These are phyloP conservation scores for Gavia stellata DNA, from an alignment of 2,113 vertebrate species.

Conservation along the genomic window DNA sequence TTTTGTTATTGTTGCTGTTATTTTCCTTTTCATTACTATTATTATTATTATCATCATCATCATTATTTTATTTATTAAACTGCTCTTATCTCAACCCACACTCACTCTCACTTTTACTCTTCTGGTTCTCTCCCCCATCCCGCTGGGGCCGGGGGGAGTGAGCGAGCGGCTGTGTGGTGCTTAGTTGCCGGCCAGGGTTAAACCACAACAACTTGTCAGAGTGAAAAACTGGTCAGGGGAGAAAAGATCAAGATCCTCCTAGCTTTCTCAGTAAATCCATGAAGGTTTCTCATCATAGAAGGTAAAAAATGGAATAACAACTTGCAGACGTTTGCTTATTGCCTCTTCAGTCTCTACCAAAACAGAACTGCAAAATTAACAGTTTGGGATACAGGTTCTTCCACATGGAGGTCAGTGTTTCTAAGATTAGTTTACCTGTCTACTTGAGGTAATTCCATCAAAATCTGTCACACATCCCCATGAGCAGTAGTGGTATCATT, in stretches of 20 bases:
- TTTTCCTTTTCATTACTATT: too few relatives aligned
- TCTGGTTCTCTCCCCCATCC: too few relatives aligned
- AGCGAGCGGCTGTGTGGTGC: too few relatives aligned
- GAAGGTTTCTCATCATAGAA: rapidly evolving
- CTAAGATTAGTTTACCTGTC: background rate
- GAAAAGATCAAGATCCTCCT: background rate
- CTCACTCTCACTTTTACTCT: too few relatives aligned
- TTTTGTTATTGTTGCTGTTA: too few relatives aligned
- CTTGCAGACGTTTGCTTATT: background rate
- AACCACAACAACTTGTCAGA: too few relatives aligned
- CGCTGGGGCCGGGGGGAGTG: too few relatives aligned
- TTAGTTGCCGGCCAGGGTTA: too few relatives aligned
- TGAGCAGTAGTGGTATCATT: background rate
- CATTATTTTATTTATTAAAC: too few relatives aligned
- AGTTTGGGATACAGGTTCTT: background rate
- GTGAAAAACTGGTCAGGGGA: background rate
- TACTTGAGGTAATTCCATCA: background rate
- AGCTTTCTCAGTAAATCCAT: background rate
- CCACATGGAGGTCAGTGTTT: background rate
- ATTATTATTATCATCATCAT: too few relatives aligned
- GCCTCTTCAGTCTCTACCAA: background rate
- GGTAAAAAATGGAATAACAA: background rate
- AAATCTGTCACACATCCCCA: rapidly evolving
- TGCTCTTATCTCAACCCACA: too few relatives aligned
- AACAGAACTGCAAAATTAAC: background rate